Conservation (phyloP, 2,888 invertebrate genomes). For the Heliconius charithonia region DNA sequence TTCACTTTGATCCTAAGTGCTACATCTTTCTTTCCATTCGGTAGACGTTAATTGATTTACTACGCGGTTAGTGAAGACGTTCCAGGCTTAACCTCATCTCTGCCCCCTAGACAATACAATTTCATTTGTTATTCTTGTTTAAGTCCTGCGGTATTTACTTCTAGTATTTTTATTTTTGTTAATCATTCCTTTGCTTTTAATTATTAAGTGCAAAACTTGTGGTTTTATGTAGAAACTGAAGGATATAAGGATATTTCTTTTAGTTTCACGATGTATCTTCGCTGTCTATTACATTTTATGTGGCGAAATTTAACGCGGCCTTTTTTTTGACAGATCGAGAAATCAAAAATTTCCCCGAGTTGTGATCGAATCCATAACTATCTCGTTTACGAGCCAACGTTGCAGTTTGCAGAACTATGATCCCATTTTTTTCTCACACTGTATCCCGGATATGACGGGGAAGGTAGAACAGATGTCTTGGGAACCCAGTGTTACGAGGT, state of each 20-base stretch:
- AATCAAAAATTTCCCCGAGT: too few species aligned
- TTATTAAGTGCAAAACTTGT: neutral
- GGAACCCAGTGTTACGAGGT: too few species aligned
- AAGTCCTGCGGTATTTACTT: conserved; percentile 28
- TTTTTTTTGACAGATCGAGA: too few species aligned
- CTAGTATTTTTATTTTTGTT: conserved; percentile 26
- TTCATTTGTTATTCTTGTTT: conserved; percentile 41
- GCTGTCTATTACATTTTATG: too few species aligned
- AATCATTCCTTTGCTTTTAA: neutral
- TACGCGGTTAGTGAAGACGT: conserved; percentile 33
- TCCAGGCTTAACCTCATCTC: conserved; percentile 29
- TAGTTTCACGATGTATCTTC: neutral
- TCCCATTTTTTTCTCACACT: too few species aligned
- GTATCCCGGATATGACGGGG: too few species aligned
- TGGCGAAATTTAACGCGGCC: too few species aligned
- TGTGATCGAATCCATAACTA: too few species aligned
- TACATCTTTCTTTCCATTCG: conserved; percentile 16
- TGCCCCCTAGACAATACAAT: conserved; percentile 27
- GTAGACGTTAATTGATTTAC: conserved; percentile 37
- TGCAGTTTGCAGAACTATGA: too few species aligned
- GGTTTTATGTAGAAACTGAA: neutral
- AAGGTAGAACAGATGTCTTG: too few species aligned
- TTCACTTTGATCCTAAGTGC: neutral
- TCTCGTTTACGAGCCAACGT: too few species aligned
- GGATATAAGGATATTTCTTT: neutral